Base-by-base conservation (phyloP, 1,140 invertebrate species). In the Habropoda laboriosa region DNA sequence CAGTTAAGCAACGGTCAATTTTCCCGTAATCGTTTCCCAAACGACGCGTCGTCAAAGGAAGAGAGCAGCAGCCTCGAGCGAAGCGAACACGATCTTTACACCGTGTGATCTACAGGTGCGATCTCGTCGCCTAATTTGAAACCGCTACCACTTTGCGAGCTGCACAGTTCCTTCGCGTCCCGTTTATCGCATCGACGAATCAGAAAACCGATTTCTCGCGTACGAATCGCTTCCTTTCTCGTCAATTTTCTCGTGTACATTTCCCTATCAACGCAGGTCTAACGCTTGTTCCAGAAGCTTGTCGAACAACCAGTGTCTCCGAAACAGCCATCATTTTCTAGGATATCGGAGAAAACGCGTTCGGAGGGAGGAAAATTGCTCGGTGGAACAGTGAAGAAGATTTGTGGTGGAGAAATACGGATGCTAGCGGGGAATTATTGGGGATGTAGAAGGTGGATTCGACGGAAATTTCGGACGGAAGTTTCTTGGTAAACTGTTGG, bases 1-100 rank as follows among this genome's bases (percentile, higher is more conserved):
- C 47, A 21, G 53, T 64, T 74, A 47, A 47, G 58, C 60, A 47
- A 72, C 77, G 77, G 74, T 45, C 40, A 63, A 45, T 82, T 82
- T 82, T 83, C 68, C 35, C 82, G 70, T 80, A 87, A 88, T 68
- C 81, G 61, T 68, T 82, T 79, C 79, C 79, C 47, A n/a, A 64
- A 49, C 21, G 35, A 42, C 53, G 45, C 38, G 35, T 30, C 49
- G 57, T 53, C 13, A n/a, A n/a, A n/a, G n/a, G n/a, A n/a, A n/a
- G 27, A 16, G 42, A 24, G 64, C n/a, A 64, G 47, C 2, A 24
- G 60, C 35, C 49, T 16, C 27, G 21, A 30, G 70, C 38, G 3
- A 47, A 73, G 47, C 30, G 32, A 38, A n/a, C n/a, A n/a, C 16
- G n/a, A 13, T 27, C 63, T 68, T 57, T 66, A 40, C 5, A 35